phyloP scores from a whole-genome alignment of 2,888 invertebrate genomes.

The Himalopsyche japonica region DNA sequence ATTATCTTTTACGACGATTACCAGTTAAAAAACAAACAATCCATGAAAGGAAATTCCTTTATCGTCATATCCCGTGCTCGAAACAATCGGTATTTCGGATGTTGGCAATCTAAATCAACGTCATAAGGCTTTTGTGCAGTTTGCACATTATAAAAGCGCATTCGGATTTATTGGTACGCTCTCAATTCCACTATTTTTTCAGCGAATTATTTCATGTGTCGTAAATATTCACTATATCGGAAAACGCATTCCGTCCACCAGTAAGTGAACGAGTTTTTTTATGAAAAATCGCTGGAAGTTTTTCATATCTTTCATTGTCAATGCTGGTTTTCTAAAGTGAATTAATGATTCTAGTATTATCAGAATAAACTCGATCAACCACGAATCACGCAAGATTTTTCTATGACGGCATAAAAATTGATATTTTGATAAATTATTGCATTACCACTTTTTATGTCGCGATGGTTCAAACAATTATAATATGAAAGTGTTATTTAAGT shows the following conservation, averaged over 20 bases:
- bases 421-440: too few species aligned
- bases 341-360: too few species aligned
- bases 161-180: slow-evolving; percentile 9
- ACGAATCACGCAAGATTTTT: too few species aligned
- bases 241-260: slow-evolving; percentile 7
- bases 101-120: slow-evolving; percentile 23
- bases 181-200: slow-evolving; percentile 11
- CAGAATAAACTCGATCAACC: too few species aligned
- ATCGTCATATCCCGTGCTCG: neutral
- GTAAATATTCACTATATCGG: slow-evolving; percentile 20
- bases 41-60: neutral
- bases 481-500: too few species aligned
- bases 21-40: too few species aligned
- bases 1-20: too few species aligned
- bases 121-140: slow-evolving; percentile 29
- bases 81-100: neutral
- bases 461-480: too few species aligned
- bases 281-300: neutral
- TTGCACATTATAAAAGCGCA: slow-evolving; percentile 35
- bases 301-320: neutral
- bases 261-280: neutral
- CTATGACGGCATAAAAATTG: too few species aligned
- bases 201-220: slow-evolving; percentile 2
- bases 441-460: too few species aligned
- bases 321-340: too few species aligned